A percentile compares a stretch with the other conserved stretches of the same genome.
These are phyloP conservation scores for Octodonta nipae DNA, from an alignment of 2,888 invertebrate species.

Conservation along the genomic window DNA sequence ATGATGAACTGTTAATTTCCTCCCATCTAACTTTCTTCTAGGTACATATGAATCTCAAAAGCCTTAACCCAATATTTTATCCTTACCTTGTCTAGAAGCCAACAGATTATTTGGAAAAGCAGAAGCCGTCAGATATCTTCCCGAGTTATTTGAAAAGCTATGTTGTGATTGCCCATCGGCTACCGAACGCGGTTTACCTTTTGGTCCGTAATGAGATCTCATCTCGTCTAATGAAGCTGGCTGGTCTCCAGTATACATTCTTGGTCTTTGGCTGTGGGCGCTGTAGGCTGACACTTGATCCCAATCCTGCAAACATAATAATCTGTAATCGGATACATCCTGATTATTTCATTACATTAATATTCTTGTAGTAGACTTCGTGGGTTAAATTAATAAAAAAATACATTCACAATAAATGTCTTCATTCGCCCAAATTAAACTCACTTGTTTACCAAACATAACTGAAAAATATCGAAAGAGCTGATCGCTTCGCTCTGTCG, in stretches of 20 bases:
- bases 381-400: no score
- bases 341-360: no score
- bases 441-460: no score
- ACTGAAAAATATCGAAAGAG: no score
- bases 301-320: conserved; percentile 56
- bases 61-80: background rate
- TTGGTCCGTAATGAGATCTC: conserved; percentile 57
- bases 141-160: conserved; percentile 72
- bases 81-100: conserved; percentile 53
- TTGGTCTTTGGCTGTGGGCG: conserved; percentile 74
- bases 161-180: conserved; percentile 84
- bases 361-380: no score
- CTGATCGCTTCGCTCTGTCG: no score
- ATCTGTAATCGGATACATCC: no score
- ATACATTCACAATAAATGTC: no score
- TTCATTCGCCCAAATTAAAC: no score
- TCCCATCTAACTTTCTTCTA: no score
- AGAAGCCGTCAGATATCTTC: conserved; percentile 53
- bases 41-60: no score
- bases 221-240: conserved; percentile 58
- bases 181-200: conserved; percentile 52
- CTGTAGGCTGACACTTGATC: conserved; percentile 84
- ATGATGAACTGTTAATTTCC: no score
- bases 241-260: conserved; percentile 64
- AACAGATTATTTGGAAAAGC: conserved; percentile 63